phyloP scores from a whole-genome alignment of 2,888 invertebrate species.

The Patella depressa region DNA sequence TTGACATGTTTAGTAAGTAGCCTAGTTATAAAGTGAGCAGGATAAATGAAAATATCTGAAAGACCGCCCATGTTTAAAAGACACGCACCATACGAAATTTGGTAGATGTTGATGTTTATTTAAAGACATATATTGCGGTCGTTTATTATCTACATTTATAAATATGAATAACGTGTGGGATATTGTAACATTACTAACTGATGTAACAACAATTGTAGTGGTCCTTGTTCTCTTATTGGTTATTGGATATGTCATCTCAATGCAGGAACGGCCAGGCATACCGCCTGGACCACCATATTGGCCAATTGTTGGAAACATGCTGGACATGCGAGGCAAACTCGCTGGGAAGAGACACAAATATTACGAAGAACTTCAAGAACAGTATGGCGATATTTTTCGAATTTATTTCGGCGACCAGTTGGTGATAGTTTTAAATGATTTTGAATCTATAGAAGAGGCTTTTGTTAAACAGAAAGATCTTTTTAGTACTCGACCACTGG shows the following conservation, averaged over 20 bases:
- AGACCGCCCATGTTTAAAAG: no score
- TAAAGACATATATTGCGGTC: no score
- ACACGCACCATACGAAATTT: no score
- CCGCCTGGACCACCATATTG: not conserved
- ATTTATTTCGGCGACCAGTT: not conserved
- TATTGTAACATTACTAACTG: not conserved
- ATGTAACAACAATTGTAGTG: not conserved
- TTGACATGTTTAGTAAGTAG: no score
- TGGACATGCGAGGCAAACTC: not conserved
- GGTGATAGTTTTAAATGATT: constrained; percentile 2
- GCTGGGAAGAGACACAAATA: not conserved
- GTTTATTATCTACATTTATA: no score
- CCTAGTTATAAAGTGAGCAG: no score
- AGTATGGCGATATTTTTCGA: not conserved
- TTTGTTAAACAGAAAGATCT: constrained; percentile 1
- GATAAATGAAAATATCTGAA: no score
- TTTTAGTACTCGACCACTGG: not conserved
- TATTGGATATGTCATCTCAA: not conserved
- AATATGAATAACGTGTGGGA: no score
- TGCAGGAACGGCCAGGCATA: not conserved
- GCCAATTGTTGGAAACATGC: not conserved
- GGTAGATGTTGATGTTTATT: no score
- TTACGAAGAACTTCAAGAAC: not conserved
- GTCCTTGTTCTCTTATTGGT: not conserved
- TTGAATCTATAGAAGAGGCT: not conserved